Evolutionary conservation across 2,113 vertebrate genomes (phyloP), one percentile per base, ranked within the genome.

Genomic region (Pseudopipra pipra): DNA sequence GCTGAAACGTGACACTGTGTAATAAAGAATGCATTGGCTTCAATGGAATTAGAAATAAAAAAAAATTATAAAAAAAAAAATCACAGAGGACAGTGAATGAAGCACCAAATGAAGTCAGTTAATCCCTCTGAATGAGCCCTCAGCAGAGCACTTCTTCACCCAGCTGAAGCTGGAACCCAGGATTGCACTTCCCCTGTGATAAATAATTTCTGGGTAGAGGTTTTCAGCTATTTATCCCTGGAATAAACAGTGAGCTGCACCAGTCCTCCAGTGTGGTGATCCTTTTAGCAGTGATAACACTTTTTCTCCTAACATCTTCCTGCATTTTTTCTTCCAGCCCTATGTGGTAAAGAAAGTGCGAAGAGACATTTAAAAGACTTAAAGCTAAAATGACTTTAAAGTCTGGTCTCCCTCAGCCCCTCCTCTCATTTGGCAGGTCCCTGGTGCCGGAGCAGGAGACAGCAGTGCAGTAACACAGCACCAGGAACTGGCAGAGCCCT

Each of bases 201-300:
- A 91, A 94, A 73, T 83, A 37, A 94, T 95, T 97, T 95, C 94
- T 95, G 80, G 62, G 65, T 46, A 51, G 54, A 80, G 66, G 27
- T 83, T 91, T 96, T 91, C 85, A 87, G 56, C 93, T 92, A 8
- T 90, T 96, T 95, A 91, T 92, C 92, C 88, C 92, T 83, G 61
- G 66, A 95, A 96, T 51, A 91, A 91, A 74, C 54, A 52, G 14
- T 22, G 58, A 93, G 22, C 78, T 84, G 63, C 63, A 43, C 43
- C 30, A n/a, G 61, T 55, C 37, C 23, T 75, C 75, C 80, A 75
- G 66, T 4, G 2, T 8, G 4, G 39, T 46, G 43, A 65, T 66
- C 94, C 89, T 94, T 66, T 92, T 33, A 76, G 61, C 23, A 47
- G 56, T 5, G 30, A 24, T 67, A 76, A 51, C 11, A 28, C 5